Evolutionary conservation across 2,113 vertebrate species (phyloP).

Genomic region (Callocephalon fimbriatum): DNA sequence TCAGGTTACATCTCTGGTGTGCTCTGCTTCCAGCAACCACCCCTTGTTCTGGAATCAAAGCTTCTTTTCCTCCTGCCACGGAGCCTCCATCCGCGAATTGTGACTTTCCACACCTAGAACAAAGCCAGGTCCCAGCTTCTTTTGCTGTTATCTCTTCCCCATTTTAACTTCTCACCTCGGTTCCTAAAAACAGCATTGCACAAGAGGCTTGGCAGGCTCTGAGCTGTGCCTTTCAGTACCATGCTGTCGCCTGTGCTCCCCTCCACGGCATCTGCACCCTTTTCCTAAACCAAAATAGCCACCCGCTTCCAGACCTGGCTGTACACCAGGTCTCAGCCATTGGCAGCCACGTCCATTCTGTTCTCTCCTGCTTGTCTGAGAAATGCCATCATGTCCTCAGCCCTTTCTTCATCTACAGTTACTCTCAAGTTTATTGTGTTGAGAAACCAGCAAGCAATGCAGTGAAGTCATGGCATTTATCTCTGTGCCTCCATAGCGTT

Average conservation of each 20-base stretch:
- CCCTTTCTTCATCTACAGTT: not conserved
- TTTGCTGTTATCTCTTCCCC: not conserved
- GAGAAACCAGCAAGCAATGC: not conserved
- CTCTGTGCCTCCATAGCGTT: not conserved
- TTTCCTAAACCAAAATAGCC: not conserved
- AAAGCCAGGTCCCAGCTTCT: not conserved
- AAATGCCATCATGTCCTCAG: not conserved
- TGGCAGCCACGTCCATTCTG: not conserved
- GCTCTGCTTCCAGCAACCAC: not conserved
- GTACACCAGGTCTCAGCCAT: not conserved
- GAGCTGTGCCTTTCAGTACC: not conserved
- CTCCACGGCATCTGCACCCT: not conserved
- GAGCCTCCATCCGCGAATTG: not conserved
- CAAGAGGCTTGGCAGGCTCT: not conserved
- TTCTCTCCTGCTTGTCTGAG: not conserved
- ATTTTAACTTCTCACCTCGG: not conserved
- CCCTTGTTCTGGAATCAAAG: not conserved
- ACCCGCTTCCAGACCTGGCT: not conserved
- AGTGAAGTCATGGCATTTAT: not conserved
- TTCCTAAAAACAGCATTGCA: not conserved
- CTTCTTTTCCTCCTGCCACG: not conserved
- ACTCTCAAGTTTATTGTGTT: not conserved
- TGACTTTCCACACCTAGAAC: not conserved
- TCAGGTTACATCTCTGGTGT: not conserved
- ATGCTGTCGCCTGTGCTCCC: rapidly evolving